Percentiles rank a stretch among this genome's conserved stretches.
These are phyloP conservation scores for Callyntrura sp. DNA, from an alignment of 2,888 invertebrate genomes.

Conservation along the genomic window DNA sequence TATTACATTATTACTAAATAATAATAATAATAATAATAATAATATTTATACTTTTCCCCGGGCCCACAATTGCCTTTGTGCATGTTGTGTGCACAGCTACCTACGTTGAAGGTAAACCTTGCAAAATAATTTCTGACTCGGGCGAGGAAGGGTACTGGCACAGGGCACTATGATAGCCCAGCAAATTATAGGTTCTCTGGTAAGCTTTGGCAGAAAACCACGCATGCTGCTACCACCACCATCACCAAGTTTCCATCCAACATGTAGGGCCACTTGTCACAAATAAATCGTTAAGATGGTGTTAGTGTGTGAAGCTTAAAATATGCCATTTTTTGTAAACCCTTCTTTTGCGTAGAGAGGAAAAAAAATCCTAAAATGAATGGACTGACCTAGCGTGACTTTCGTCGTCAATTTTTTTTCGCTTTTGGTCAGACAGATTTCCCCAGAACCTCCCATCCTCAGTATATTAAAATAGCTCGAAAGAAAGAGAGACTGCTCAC, in stretches of 20 bases:
- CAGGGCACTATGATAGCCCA: not conserved
- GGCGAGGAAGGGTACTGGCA: not conserved
- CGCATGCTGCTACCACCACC: not conserved
- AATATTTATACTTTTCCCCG: not conserved
- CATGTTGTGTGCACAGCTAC: not conserved
- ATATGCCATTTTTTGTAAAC: slow-evolving; percentile 17
- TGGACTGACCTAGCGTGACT: slow-evolving; percentile 28
- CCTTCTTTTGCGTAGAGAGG: not conserved
- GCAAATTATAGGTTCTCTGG: slow-evolving; percentile 22
- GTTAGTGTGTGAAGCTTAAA: not conserved
- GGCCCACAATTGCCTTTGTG: not conserved
- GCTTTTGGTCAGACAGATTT: not conserved
- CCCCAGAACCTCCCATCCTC: no score
- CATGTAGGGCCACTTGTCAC: not conserved
- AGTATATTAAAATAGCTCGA: no score
- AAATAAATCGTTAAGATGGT: not conserved
- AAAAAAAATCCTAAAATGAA: slow-evolving; percentile 14
- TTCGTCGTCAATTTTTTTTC: slow-evolving; percentile 24
- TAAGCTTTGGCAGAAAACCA: not conserved
- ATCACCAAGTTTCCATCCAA: not conserved
- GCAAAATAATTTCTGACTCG: slow-evolving; percentile 45
- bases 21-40: not conserved
- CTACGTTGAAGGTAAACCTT: not conserved
- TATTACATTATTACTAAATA: not conserved
- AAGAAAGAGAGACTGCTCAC: no score